These are phyloP conservation scores for Myotis pilosus DNA, from an alignment of 2,797 vertebrate species.

Conservation along the genomic window DNA sequence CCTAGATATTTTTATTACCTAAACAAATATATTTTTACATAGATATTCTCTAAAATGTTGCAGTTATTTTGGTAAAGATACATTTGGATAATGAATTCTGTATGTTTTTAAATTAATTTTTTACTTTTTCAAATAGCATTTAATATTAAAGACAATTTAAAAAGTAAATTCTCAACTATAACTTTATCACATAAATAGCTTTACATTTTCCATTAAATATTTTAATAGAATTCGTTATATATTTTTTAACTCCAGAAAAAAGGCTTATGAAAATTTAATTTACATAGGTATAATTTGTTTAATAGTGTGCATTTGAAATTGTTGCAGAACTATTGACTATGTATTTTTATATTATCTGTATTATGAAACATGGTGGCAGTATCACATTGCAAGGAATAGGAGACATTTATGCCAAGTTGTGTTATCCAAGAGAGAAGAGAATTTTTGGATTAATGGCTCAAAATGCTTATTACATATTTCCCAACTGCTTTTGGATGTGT, in stretches of 20 bases:
- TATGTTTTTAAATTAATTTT: constrained; percentile 30
- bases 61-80: constrained; percentile 23
- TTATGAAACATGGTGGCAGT: background rate
- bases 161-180: background rate
- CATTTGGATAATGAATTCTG: background rate
- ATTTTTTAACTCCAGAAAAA: constrained; percentile 20
- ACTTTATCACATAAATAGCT: constrained; percentile 5
- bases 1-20: constrained; percentile 6
- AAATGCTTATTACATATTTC: background rate
- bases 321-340: background rate
- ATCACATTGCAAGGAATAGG: background rate
- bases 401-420: background rate
- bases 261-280: constrained; percentile 16
- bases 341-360: background rate
- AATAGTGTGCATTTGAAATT: constrained; percentile 19
- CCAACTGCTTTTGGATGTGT: background rate
- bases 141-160: constrained; percentile 46
- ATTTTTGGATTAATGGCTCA: constrained; percentile 1
- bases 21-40: background rate
- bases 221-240: background rate
- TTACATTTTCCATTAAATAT: constrained; percentile 12
- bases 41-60: constrained; percentile 3
- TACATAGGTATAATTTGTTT: background rate
- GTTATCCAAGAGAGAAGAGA: background rate
- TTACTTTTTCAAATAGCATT: constrained; percentile 34